A percentile compares a stretch with the other conserved stretches of the same genome.
Conservation (phyloP, 2,113 vertebrate species). For the Empidonax traillii region DNA sequence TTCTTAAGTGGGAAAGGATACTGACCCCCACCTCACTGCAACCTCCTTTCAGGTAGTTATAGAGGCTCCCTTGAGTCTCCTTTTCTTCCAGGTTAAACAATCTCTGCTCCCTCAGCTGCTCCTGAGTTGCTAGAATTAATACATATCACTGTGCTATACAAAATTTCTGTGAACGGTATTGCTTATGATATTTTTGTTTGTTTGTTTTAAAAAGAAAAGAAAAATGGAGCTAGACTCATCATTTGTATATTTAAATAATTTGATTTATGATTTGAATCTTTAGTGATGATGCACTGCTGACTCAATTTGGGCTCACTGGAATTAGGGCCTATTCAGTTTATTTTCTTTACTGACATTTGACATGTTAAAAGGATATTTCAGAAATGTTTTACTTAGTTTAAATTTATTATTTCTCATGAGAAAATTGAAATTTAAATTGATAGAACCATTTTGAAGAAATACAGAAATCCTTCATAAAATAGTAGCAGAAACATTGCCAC, state of each 20-base stretch:
- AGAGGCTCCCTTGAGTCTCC: background rate
- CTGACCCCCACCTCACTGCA: no score
- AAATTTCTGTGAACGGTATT: background rate
- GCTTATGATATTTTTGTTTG: background rate
- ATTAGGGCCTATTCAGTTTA: background rate
- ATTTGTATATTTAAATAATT: background rate
- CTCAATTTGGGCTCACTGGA: background rate
- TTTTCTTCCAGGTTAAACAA: background rate
- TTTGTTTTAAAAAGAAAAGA: background rate
- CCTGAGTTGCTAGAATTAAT: background rate
- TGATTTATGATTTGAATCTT: background rate
- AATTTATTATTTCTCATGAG: background rate
- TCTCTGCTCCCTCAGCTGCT: background rate
- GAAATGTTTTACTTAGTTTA: background rate
- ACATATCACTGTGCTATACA: no score
- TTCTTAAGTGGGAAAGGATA: background rate
- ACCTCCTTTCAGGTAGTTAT: background rate
- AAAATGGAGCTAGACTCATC: background rate
- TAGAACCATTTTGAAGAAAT: background rate
- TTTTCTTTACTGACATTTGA: background rate
- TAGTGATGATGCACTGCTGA: background rate
- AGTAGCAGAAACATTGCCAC: background rate
- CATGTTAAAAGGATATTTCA: background rate
- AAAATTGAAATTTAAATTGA: background rate
- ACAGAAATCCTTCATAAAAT: background rate